Evolutionary conservation across 2,888 invertebrate species (phyloP).

Genomic region (Drosophila neoperkinsi): DNA sequence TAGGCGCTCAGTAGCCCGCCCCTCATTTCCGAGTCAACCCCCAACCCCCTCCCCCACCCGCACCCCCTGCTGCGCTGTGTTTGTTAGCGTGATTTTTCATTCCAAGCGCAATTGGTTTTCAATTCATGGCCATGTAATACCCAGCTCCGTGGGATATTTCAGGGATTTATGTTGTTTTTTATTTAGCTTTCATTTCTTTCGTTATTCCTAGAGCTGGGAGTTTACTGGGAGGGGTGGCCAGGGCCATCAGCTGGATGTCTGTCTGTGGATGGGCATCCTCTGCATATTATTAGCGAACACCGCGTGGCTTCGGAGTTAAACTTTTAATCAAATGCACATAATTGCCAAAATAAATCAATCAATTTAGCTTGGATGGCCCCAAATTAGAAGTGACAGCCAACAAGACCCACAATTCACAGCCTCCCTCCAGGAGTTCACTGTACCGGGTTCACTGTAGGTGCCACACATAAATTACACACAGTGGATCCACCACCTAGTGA

Average conservation of each 20-base stretch:
- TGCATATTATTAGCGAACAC: slow-evolving; percentile 77
- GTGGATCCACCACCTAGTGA: slow-evolving; percentile 23
- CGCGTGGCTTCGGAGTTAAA: slow-evolving; percentile 71
- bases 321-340: slow-evolving; percentile 82
- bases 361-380: slow-evolving; percentile 69
- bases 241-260: neutral
- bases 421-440: neutral
- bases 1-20: slow-evolving; percentile 42
- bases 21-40: neutral
- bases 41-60: slow-evolving; percentile 20
- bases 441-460: slow-evolving; percentile 14
- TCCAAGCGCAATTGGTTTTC: slow-evolving; percentile 80
- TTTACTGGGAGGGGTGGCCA: slow-evolving; percentile 1
- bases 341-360: slow-evolving; percentile 82
- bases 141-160: slow-evolving; percentile 80
- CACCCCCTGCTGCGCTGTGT: slow-evolving; percentile 53
- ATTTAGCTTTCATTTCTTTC: slow-evolving; percentile 16
- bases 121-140: slow-evolving; percentile 80
- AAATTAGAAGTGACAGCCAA: slow-evolving; percentile 76
- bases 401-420: neutral
- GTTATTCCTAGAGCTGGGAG: slow-evolving; percentile 30
- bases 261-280: slow-evolving; percentile 33
- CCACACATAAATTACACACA: slow-evolving; percentile 53
- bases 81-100: slow-evolving; percentile 80
- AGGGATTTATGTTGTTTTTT: slow-evolving; percentile 77